These are phyloP conservation scores for Homalodisca vitripennis DNA, from an alignment of 1,140 invertebrate species.

Conservation along the genomic window DNA sequence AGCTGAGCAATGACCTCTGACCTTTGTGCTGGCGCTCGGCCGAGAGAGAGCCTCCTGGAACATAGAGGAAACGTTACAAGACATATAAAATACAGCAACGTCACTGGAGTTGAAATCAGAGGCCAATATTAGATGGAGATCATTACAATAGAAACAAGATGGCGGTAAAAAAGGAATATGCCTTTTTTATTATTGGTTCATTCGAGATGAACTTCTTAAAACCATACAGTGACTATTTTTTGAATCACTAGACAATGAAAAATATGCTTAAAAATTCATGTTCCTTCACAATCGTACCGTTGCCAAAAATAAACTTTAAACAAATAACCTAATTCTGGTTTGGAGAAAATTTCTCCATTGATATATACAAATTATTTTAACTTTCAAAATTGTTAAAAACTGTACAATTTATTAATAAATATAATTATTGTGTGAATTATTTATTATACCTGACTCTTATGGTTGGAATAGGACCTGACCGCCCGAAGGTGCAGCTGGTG, in stretches of 20 bases:
- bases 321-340: background rate
- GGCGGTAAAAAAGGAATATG: too few species aligned
- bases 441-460: conserved; percentile 38
- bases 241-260: too few species aligned
- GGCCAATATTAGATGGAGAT: too few species aligned
- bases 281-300: background rate
- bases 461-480: conserved; percentile 39
- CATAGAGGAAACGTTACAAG: too few species aligned
- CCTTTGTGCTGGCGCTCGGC: background rate
- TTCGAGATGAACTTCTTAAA: too few species aligned
- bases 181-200: too few species aligned
- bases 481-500: conserved; percentile 41
- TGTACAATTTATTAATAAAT: background rate
- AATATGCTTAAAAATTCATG: background rate
- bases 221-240: too few species aligned
- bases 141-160: too few species aligned
- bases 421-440: too few species aligned
- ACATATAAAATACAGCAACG: too few species aligned
- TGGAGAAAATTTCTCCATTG: background rate
- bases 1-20: conserved; percentile 36
- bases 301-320: background rate
- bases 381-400: background rate
- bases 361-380: background rate
- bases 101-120: too few species aligned
- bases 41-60: conserved; percentile 14